A percentile compares a stretch with the other conserved stretches of the same genome.
Conservation (phyloP, 2,797 vertebrate species). For the Anguilla obscura region DNA sequence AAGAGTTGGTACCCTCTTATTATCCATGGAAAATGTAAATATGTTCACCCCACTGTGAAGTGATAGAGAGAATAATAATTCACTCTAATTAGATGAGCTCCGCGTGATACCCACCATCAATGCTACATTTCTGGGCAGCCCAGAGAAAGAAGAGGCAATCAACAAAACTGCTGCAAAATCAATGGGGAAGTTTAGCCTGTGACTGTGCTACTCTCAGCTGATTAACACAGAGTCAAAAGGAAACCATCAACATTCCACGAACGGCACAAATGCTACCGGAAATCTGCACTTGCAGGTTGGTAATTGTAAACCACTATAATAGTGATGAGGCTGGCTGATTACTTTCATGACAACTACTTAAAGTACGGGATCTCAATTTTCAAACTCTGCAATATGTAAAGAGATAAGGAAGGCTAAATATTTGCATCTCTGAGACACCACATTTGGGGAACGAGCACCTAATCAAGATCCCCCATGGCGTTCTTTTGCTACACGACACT, state of each 20-base stretch:
- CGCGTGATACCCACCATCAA: conserved; percentile 1
- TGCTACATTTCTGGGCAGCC: conserved; percentile 4
- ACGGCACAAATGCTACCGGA: background rate
- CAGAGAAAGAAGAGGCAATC: conserved; percentile 10
- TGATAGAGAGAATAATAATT: conserved; percentile 11
- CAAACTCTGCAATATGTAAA: background rate
- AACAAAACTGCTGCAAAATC: conserved; percentile 13
- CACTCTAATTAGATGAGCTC: conserved; percentile 19
- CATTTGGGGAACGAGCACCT: background rate
- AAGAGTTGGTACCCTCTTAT: background rate
- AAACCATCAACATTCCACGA: background rate
- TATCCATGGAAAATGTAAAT: conserved; percentile 17
- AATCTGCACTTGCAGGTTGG: background rate
- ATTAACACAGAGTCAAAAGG: background rate
- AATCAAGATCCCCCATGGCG: background rate
- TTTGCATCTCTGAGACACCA: background rate
- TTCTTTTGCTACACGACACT: background rate
- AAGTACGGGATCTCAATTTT: background rate
- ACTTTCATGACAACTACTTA: background rate
- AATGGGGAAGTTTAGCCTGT: conserved; percentile 14
- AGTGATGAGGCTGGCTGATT: background rate
- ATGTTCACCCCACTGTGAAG: conserved; percentile 13
- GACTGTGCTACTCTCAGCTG: background rate
- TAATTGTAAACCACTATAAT: background rate
- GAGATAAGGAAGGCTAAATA: background rate